Base-by-base conservation (phyloP, 2,888 invertebrate species). In the Timema podura region DNA sequence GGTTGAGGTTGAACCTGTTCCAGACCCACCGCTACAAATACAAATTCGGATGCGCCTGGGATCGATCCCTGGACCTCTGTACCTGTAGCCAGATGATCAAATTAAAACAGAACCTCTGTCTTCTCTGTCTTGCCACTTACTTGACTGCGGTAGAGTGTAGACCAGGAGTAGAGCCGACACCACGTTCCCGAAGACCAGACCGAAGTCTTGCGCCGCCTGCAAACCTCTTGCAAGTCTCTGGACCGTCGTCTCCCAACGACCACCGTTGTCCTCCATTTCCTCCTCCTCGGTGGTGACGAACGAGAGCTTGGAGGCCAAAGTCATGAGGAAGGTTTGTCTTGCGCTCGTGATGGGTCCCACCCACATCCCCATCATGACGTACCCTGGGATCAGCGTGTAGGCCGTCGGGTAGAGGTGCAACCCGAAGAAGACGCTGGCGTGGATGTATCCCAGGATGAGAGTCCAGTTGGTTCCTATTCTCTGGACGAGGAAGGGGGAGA, bases 321-420 rank as follows among this genome's bases (percentile, higher is more conserved):
- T 81, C 80, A 84, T 83, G 67, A 83, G 75, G 71, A 82, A 82
- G 5, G 81, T 79, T 13, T 81, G 75, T 48, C 78, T 74, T 61
- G 77, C 77, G 49, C 73, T 74, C 11, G 76, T 75, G 64, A 78
- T 72, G 30, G 76, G 76, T 15, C 88, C 85, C 15, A 89, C 77
- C 5, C 82, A 82, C 5, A 88, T 74, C 0, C 91, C 91, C 68
- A 87, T 79, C n/a, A 85, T 69, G 30, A 84, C 73, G 71, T 86
- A 86, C 0, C 82, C 83, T 13, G 86, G 85, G 68, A 85, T 74
- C 69, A 87, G 77, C n/a, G 86, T 79, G 74, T 83, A 85, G 45
- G 85, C 80, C 73, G 81, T 82, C 48, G 84, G 86, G 77, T 83
- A 85, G 30, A 86, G 82, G 76, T 90, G 90, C 54, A 87, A 85